These are phyloP conservation scores for Eilema caniola DNA, from an alignment of 2,888 invertebrate genomes.

Conservation along the genomic window DNA sequence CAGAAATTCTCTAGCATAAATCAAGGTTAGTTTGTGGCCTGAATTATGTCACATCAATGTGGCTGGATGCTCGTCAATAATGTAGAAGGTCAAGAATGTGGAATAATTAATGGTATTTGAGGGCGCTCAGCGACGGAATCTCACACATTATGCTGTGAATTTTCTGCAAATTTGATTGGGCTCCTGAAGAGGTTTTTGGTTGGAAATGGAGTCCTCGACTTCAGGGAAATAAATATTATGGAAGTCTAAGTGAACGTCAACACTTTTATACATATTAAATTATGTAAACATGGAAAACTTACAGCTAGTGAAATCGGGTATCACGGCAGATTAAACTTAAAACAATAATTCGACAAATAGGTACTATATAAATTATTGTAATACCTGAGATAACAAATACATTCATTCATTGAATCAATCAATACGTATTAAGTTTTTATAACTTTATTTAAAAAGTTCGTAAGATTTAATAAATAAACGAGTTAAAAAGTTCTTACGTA, in stretches of 20 bases:
- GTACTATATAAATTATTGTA: too few species aligned
- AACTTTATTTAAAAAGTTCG: neutral
- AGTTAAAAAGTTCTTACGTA: neutral
- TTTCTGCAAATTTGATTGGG: slow-evolving; percentile 11
- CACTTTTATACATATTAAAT: too few species aligned
- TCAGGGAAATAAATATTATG: neutral
- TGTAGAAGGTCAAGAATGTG: slow-evolving; percentile 29
- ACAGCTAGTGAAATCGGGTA: too few species aligned
- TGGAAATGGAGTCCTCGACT: neutral
- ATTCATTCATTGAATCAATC: neutral
- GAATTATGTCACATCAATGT: slow-evolving; percentile 28
- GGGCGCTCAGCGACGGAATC: slow-evolving; percentile 10
- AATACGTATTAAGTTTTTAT: neutral
- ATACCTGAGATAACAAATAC: neutral
- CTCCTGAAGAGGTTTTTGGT: neutral
- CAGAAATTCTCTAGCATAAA: slow-evolving; percentile 23
- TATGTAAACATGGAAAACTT: too few species aligned
- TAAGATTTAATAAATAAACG: too few species aligned
- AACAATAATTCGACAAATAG: too few species aligned
- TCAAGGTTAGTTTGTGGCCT: slow-evolving; percentile 21
- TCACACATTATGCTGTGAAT: slow-evolving; percentile 9
- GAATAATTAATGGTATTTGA: slow-evolving; percentile 22
- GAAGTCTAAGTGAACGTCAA: neutral
- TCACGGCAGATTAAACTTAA: too few species aligned
- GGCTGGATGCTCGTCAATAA: slow-evolving; percentile 24